A percentile compares a stretch with the other conserved stretches of the same genome.
phyloP scores from a whole-genome alignment of 2,888 invertebrate genomes.

The Pasiphila rectangulata region DNA sequence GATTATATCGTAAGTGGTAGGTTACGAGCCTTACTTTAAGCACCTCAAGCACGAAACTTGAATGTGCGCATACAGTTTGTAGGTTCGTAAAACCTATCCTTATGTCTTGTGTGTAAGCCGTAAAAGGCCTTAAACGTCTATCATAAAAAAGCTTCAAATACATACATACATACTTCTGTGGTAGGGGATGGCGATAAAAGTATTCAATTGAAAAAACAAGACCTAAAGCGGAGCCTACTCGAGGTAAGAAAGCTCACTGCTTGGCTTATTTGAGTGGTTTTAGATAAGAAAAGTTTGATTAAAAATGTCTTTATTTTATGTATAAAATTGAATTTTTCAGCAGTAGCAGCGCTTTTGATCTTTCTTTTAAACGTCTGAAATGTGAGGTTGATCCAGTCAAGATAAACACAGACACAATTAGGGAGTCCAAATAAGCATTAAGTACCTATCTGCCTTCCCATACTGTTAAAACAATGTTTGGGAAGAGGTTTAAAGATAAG shows the following conservation, averaged over 20 bases:
- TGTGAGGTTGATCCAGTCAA: conserved; percentile 8
- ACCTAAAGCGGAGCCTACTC: conserved; percentile 1
- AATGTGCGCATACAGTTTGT: conserved; percentile 29
- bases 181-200: conserved; percentile 23
- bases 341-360: not conserved
- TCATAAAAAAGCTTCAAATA: conserved; percentile 31
- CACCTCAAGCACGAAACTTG: conserved; percentile 28
- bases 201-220: conserved; percentile 21
- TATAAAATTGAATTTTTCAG: not conserved
- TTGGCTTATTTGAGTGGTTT: not conserved
- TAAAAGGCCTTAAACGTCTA: conserved; percentile 33
- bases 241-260: conserved; percentile 5
- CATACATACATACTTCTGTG: no score
- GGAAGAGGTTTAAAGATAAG: no score
- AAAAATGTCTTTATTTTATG: not conserved
- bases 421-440: not conserved
- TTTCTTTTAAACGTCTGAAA: not conserved
- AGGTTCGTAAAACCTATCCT: conserved; percentile 33
- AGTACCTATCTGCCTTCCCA: no score
- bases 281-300: not conserved
- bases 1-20: conserved; percentile 28
- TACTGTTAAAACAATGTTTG: not conserved
- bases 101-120: conserved; percentile 31
- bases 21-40: conserved; percentile 26
- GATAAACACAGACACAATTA: conserved; percentile 1